Evolutionary conservation across 2,797 vertebrate species (phyloP).

Genomic region (Urosaurus nigricauda): DNA sequence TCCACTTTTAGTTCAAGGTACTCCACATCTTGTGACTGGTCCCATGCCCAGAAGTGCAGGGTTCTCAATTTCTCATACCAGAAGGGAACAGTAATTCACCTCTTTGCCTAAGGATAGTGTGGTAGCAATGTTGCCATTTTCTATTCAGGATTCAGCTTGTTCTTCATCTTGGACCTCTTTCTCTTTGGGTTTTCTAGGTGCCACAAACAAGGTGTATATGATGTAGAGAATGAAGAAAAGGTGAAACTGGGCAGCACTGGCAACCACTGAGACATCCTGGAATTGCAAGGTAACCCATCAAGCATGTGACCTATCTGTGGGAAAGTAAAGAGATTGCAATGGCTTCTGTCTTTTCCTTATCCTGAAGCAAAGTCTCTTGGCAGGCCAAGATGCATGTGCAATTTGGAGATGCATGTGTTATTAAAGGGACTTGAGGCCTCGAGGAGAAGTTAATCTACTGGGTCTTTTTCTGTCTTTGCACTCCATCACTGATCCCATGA

Average conservation of each 20-base stretch:
- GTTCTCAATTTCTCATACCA: not conserved
- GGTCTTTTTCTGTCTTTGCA: not conserved
- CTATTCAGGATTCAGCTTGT: not conserved
- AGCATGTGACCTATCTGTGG: not conserved
- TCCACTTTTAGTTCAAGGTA: not conserved
- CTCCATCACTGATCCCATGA: not conserved
- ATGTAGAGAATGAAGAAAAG: constrained; percentile 97
- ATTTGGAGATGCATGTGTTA: not conserved
- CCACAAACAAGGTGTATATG: constrained; percentile 94
- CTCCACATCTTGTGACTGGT: not conserved
- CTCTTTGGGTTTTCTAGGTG: constrained; percentile 82
- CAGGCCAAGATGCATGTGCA: not conserved
- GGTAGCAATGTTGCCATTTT: not conserved
- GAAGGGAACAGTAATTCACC: not conserved
- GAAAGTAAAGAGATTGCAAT: not conserved
- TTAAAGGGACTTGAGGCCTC: not conserved
- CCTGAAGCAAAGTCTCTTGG: not conserved
- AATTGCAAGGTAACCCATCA: constrained; percentile 70
- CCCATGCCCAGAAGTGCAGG: not conserved
- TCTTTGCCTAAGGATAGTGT: not conserved
- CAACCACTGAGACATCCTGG: constrained; percentile 86
- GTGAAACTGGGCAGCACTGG: constrained; percentile 91
- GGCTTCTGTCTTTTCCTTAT: not conserved
- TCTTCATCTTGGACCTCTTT: constrained; percentile 48
- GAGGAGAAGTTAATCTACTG: not conserved